Percentiles rank a stretch among this genome's conserved stretches.
These are phyloP conservation scores for Characodon lateralis DNA, from an alignment of 2,797 vertebrate species.

Conservation along the genomic window DNA sequence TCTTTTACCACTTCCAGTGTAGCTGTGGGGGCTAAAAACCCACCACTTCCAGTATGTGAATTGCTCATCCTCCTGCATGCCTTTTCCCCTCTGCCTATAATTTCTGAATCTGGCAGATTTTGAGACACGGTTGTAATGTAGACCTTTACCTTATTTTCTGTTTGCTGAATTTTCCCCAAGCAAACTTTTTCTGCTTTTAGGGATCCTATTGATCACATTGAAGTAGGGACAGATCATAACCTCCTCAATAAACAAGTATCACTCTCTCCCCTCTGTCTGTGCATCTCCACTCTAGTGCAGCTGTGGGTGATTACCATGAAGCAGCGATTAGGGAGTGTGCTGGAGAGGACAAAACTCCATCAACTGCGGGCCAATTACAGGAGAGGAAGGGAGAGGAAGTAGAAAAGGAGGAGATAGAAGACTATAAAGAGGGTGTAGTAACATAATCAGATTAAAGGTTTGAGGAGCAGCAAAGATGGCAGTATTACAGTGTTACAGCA, in stretches of 20 bases:
- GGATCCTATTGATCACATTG: conserved; percentile 40
- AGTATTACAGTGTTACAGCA: no score
- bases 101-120: conserved; percentile 11
- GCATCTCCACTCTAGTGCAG: conserved; percentile 67
- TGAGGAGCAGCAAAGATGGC: background rate
- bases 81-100: conserved; percentile 14
- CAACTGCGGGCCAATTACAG: conserved; percentile 51
- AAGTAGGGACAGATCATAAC: conserved; percentile 50
- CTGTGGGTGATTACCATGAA: conserved; percentile 72
- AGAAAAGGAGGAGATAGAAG: conserved; percentile 1
- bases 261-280: conserved; percentile 20
- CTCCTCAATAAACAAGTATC: conserved; percentile 39
- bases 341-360: conserved; percentile 63
- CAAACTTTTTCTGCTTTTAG: conserved; percentile 21
- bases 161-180: conserved; percentile 21
- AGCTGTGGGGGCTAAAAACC: conserved; percentile 54
- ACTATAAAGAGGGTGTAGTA: conserved; percentile 12
- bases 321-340: conserved; percentile 58
- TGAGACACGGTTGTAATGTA: conserved; percentile 6
- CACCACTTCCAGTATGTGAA: conserved; percentile 61
- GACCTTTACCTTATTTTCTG: conserved; percentile 21
- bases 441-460: conserved; percentile 5
- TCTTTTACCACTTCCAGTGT: conserved; percentile 58
- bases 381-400: conserved; percentile 20
- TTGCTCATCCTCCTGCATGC: conserved; percentile 53